Evolutionary conservation across 2,113 vertebrate genomes (phyloP).

Genomic region (Oceanites oceanicus): DNA sequence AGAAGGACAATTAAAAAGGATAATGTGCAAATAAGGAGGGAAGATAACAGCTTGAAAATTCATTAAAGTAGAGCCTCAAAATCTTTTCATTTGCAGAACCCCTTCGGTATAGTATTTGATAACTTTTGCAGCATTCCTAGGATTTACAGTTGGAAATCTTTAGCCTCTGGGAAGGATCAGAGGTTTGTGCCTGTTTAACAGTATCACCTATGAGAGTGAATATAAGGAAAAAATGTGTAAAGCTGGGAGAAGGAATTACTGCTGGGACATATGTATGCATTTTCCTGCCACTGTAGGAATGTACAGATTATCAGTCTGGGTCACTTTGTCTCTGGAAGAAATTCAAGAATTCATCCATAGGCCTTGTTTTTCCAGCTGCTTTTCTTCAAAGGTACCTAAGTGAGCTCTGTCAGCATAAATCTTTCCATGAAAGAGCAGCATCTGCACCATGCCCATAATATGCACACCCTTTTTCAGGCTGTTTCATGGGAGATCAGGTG

Average conservation of each 20-base stretch:
- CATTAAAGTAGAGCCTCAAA: background rate
- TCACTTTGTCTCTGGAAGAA: background rate
- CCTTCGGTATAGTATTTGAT: background rate
- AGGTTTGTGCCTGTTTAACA: background rate
- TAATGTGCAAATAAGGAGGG: background rate
- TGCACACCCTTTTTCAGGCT: background rate
- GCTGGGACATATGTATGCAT: background rate
- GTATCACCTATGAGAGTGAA: background rate
- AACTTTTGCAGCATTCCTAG: background rate
- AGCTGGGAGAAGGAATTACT: background rate
- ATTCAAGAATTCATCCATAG: background rate
- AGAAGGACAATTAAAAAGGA: background rate
- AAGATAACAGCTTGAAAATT: background rate
- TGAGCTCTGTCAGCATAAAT: background rate
- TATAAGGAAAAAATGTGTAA: background rate
- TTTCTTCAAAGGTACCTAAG: background rate
- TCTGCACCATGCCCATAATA: background rate
- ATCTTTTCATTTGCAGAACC: background rate
- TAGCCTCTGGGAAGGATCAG: background rate
- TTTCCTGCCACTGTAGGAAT: background rate
- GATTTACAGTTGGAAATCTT: background rate
- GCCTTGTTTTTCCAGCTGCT: conserved; percentile 21
- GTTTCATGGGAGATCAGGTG: background rate
- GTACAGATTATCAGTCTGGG: background rate
- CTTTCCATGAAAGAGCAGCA: background rate